A percentile compares a stretch with the other conserved stretches of the same genome.
phyloP scores from a whole-genome alignment of 1,140 invertebrate genomes.

The Nymphalis io region DNA sequence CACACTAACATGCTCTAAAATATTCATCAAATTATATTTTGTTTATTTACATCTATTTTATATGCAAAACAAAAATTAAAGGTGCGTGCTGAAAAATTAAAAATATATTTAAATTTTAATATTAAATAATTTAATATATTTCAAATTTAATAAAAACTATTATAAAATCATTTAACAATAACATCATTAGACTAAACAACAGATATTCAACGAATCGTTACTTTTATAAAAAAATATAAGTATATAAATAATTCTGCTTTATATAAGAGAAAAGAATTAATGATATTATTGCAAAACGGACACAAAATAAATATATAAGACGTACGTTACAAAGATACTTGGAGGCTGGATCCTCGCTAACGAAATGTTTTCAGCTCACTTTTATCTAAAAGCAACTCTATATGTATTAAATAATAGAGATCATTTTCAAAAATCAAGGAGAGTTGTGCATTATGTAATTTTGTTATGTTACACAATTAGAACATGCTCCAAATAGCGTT shows the following conservation, averaged over 20 bases:
- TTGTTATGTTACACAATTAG: slow-evolving; percentile 18
- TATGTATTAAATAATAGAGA: not conserved
- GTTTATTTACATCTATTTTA: no score
- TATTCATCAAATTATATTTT: no score
- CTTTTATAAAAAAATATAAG: not conserved
- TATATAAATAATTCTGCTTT: not conserved
- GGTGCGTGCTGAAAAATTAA: not conserved
- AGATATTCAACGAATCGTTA: no score
- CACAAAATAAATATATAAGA: slow-evolving; percentile 2
- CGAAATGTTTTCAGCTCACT: not conserved
- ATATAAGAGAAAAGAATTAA: not conserved
- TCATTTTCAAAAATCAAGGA: slow-evolving; percentile 44
- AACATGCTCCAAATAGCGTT: slow-evolving; percentile 56
- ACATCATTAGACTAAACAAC: not conserved
- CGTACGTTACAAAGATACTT: slow-evolving; percentile 56
- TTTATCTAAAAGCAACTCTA: slow-evolving; percentile 55
- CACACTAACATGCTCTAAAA: no score
- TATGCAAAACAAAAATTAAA: no score
- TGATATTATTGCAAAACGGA: not conserved
- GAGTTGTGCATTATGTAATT: slow-evolving; percentile 57
- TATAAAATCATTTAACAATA: not conserved
- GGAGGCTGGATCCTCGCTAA: slow-evolving; percentile 62
- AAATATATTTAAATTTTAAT: not conserved
- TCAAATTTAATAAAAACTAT: not conserved
- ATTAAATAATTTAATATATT: not conserved